These are phyloP conservation scores for Saiga tatarica DNA, from an alignment of 2,113 vertebrate genomes.

Conservation along the genomic window DNA sequence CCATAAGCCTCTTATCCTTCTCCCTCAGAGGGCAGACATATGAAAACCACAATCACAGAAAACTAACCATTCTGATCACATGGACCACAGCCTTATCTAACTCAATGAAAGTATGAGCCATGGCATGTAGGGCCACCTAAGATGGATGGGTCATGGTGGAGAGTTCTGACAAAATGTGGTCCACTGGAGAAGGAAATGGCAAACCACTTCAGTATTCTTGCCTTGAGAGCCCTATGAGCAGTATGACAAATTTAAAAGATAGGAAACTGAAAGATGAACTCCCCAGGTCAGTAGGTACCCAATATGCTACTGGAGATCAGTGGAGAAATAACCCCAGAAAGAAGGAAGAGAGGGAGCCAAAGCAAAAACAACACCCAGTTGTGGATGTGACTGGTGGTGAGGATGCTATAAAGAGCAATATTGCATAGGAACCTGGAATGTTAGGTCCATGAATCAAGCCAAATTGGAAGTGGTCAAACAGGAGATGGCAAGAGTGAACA, in stretches of 20 bases:
- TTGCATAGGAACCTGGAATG: neutral
- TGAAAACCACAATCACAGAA: neutral
- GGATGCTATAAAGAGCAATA: neutral
- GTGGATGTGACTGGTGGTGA: neutral
- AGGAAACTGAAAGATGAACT: neutral
- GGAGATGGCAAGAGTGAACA: neutral
- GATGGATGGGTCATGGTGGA: neutral
- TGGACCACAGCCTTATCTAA: neutral
- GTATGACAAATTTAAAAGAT: neutral
- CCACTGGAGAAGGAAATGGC: neutral
- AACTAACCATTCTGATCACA: neutral
- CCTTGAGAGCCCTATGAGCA: neutral
- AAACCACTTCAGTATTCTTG: neutral
- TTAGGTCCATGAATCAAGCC: neutral
- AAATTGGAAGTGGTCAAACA: neutral
- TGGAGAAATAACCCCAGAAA: neutral
- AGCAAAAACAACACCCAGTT: neutral
- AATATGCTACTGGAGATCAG: neutral
- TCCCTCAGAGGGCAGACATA: neutral
- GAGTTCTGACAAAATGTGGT: neutral
- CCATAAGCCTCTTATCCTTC: neutral
- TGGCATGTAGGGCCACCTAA: neutral
- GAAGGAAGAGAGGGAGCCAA: neutral
- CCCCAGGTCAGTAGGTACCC: neutral
- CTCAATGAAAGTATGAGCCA: neutral